Evolutionary conservation across 2,888 invertebrate genomes (phyloP).

Genomic region (Branchellion lobata): DNA sequence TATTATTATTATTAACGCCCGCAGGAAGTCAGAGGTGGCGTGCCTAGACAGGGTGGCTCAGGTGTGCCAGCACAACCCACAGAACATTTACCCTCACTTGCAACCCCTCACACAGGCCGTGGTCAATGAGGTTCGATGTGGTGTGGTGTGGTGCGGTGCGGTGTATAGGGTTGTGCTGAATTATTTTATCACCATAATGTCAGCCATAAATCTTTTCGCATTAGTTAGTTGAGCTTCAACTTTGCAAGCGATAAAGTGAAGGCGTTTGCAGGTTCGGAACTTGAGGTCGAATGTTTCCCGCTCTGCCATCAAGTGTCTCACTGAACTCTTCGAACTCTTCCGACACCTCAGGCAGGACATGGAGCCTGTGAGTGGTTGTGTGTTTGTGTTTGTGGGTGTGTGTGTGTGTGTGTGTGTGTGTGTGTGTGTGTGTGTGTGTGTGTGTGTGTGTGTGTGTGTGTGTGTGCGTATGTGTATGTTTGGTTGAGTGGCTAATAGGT

Average conservation of each 20-base stretch:
- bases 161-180: no score
- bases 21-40: slow-evolving; percentile 32
- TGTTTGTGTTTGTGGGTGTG: background rate
- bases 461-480: no score
- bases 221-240: no score
- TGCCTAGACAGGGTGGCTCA: slow-evolving; percentile 15
- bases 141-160: no score
- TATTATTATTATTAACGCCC: no score
- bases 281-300: slow-evolving; percentile 83
- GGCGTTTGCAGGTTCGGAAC: slow-evolving; percentile 82
- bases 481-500: no score
- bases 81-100: slow-evolving; percentile 12
- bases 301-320: slow-evolving; percentile 79
- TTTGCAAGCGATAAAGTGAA: no score
- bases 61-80: slow-evolving; percentile 6
- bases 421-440: no score
- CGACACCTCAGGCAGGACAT: slow-evolving; percentile 63
- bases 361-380: slow-evolving; percentile 67
- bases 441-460: no score
- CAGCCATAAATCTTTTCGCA: no score
- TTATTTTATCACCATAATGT: no score
- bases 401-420: no score
- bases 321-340: slow-evolving; percentile 75
- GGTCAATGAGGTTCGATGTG: slow-evolving; percentile 25
- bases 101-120: background rate